Base-by-base conservation (phyloP, 2,797 vertebrate genomes). In the Chrysocyon brachyurus region DNA sequence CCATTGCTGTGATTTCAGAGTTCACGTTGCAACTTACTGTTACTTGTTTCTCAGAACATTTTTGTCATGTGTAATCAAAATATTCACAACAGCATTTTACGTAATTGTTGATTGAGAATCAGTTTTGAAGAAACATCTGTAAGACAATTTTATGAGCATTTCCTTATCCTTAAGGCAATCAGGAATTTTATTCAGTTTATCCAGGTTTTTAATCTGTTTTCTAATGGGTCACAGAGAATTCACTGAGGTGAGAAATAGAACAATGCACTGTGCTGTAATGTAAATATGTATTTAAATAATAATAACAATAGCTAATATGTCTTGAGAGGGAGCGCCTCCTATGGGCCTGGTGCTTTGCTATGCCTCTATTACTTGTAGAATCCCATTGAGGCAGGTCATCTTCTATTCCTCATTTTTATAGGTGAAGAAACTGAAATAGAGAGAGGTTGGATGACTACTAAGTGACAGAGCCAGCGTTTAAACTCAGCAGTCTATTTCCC, bases 1-100 rank as follows among this genome's bases (percentile, higher is more conserved):
- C 90, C 52, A 49, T 66, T 75, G 31, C 85, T 87, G 1, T 6
- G 57, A 91, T 89, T 87, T 91, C 63, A 86, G 63, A 87, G 33
- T 79, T 93, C 28, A 57, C 9, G 31, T 75, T 82, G 81, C 15
- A 79, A 64, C 24, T 91, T 49, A 49, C 4, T 4, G 75, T 64
- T 15, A 12, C 49, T 94, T 57, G 70, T 85, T 91, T 92, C 75
- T 93, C 59, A 82, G 82, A 87, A 90, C 2, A 61, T 64, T 49
- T 81, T 91, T 90, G 28, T 26, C 16, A 17, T 21, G 31, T 22
- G 4, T 66, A 56, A 16, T 90, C 46, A 92, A 89, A 77, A 72
- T 64, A 87, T 19, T 52, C n/a, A 54, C 15, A 75, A 16, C 54
- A 14, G 16, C 66, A 46, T 52, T 93, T 59, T 16, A 9, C 1